Base-by-base conservation (phyloP, 2,888 invertebrate species). In the Drosophila emarginata region DNA sequence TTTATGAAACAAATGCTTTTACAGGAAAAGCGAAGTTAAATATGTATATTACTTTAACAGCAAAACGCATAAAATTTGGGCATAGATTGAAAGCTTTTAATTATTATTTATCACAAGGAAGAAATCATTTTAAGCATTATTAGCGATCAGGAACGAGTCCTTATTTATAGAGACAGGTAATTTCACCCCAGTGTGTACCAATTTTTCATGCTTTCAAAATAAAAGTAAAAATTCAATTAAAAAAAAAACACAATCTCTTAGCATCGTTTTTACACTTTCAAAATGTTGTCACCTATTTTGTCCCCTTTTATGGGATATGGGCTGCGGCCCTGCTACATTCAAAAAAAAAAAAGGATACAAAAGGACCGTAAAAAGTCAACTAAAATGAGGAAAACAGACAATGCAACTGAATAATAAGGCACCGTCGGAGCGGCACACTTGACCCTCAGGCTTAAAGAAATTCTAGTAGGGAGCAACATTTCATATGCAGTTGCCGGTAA, bases 401-500 rank as follows among this genome's bases (percentile, higher is more conserved):
- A 39, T 18, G 18, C 21, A 32, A 56, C 67, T 60, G 66, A 45
- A 45, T 21, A 80, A 72, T 69, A 71, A 64, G 72, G 61, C 70
- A 74, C 71, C 53, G 61, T 64, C 59, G 53, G 58, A 32, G 32
- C 23, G n/a, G 39, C 62, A 67, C 80, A 80, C 81, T 82, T 81
- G 82, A 82, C 81, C 82, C 83, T 72, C 67, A 64, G 67, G 61
- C 45, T 65, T 60, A 56, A 40, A 7, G 50, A 62, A 69, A 62
- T 37, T 62, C 57, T 39, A 65, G 71, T 40, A 57, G 54, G 40
- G 71, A 71, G 71, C 60, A 73, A 45, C 61, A 70, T 79, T 79
- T 72, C 68, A 79, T 76, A 79, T 70, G 60, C 69, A 73, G 75
- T 81, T 81, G 72, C 85, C 77, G 82, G 83, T 76, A 78, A 70